Percentiles rank a stretch among this genome's conserved stretches.
Conservation (phyloP, 37 sponge, comb jelly and placozoan species). For the Aplysina aerophoba region DNA sequence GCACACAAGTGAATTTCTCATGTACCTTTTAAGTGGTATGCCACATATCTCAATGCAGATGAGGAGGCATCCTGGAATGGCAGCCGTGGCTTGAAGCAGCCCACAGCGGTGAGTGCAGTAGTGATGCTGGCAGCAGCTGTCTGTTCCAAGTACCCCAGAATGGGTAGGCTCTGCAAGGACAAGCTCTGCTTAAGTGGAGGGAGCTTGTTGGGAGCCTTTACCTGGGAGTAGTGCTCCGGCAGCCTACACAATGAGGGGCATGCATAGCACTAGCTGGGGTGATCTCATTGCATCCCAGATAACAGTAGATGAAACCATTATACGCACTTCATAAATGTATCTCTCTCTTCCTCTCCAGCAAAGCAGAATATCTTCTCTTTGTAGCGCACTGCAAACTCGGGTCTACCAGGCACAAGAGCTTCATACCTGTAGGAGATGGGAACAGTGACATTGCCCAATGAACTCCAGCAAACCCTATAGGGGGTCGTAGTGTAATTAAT, state of each 20-base stretch:
- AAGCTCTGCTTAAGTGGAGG: constrained; percentile 82
- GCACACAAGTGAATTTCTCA: not conserved
- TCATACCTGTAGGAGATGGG: constrained; percentile 74
- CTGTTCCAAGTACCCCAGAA: constrained; percentile 98
- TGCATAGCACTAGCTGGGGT: no score
- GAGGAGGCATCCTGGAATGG: constrained; percentile 79
- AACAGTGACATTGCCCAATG: not conserved
- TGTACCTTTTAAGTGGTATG: constrained; percentile 90
- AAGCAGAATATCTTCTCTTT: constrained; percentile 81
- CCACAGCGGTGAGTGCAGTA: constrained; percentile 83
- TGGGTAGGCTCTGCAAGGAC: constrained; percentile 76
- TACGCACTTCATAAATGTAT: constrained; percentile 83
- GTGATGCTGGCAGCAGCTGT: constrained; percentile 81
- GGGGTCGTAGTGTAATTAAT: no score
- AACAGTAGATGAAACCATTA: not conserved
- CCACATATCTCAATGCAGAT: constrained; percentile 88
- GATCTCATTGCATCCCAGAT: not conserved
- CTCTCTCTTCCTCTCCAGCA: constrained; percentile 56
- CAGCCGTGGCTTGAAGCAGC: constrained; percentile 86
- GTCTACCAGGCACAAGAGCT: constrained; percentile 73
- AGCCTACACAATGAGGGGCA: constrained; percentile 53
- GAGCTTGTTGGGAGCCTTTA: constrained; percentile 80
- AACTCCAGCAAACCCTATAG: not conserved
- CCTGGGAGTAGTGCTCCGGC: constrained; percentile 66
- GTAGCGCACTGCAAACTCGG: constrained; percentile 74